Evolutionary conservation across 1,140 invertebrate genomes (phyloP), one percentile per base, ranked within the genome.

Genomic region (Lasaia peninsularis): DNA sequence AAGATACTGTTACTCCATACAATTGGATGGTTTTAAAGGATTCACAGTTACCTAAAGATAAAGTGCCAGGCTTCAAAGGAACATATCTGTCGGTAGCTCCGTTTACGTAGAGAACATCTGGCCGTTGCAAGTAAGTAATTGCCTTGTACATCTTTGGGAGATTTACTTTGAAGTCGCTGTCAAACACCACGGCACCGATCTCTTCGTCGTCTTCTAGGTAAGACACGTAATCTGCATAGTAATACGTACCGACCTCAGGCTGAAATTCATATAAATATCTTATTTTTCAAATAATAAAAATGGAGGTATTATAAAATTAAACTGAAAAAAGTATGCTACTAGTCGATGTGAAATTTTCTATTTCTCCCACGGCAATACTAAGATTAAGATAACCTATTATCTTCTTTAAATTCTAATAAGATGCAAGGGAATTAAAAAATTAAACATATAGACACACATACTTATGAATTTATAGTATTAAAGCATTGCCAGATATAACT

Each of bases 121-220:
- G 80, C 14, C 78, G 62, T 6, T 69, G 63, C 16, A 91, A 57
- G 37, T 91, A 91, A 0, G 86, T 69, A 28, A 88, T 78, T 0
- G 90, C 89, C 53, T 80, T 86, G 60, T 89, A 78, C 58, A 91
- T 7, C 57, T 90, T 91, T 0, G 81, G 59, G 9, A 86, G 60
- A 28, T 76, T 89, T 9, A 90, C 60, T 71, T 88, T 89, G 57
- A 88, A 89, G 62, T 91, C 90, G 40, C 89, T 84, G 73, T 91
- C 90, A 52, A 91, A 79, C 7, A 91, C 70, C 9, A 91, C 90
- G 4, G 91, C 91, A 0, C 90, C 75, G 11, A 91, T 78, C 2
- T 87, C 86, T 14, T 85, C 63, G 9, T 86, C 71, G 12, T 84
- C 73, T 11, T 76, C 69, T 1, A 90, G 67, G 35, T 86, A 78